phyloP scores from a whole-genome alignment of 2,797 vertebrate genomes.

The Periophthalmus magnuspinnatus region DNA sequence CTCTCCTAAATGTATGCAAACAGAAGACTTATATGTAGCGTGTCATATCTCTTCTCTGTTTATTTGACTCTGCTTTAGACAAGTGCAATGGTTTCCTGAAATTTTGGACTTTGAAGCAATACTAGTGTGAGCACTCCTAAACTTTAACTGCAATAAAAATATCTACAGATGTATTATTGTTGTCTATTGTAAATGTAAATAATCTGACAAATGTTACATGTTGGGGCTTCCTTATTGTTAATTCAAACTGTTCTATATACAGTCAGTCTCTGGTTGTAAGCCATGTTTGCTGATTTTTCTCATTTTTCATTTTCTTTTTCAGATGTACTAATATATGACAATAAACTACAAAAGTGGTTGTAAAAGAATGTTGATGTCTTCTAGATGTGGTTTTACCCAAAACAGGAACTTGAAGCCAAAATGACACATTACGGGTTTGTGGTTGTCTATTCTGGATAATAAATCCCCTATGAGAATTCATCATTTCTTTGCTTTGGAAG shows the following conservation, averaged over 20 bases:
- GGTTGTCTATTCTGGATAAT: no score
- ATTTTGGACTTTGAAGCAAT: conserved; percentile 72
- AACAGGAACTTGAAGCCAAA: no score
- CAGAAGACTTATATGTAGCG: conserved; percentile 23
- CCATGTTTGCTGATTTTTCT: conserved; percentile 14
- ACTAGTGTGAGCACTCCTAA: conserved; percentile 65
- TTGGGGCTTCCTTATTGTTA: conserved; percentile 62
- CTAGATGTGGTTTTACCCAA: no score
- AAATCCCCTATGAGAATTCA: no score
- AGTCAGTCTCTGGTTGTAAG: conserved; percentile 51
- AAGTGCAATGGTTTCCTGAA: conserved; percentile 34
- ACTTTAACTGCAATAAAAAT: conserved; percentile 72
- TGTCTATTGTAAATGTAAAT: conserved; percentile 70
- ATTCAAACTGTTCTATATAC: conserved; percentile 49
- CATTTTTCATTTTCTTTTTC: conserved; percentile 8
- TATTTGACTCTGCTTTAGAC: conserved; percentile 34
- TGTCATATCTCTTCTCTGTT: conserved; percentile 26
- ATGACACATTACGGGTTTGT: no score
- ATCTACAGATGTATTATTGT: conserved; percentile 68
- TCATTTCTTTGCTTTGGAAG: no score
- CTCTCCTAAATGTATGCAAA: conserved; percentile 44
- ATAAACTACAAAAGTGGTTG: conserved; percentile 21
- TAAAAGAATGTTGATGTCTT: background rate
- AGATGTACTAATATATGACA: conserved; percentile 23
- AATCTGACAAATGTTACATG: conserved; percentile 44